These are phyloP conservation scores for Amphimallon solstitiale DNA, from an alignment of 2,888 invertebrate species.

Conservation along the genomic window DNA sequence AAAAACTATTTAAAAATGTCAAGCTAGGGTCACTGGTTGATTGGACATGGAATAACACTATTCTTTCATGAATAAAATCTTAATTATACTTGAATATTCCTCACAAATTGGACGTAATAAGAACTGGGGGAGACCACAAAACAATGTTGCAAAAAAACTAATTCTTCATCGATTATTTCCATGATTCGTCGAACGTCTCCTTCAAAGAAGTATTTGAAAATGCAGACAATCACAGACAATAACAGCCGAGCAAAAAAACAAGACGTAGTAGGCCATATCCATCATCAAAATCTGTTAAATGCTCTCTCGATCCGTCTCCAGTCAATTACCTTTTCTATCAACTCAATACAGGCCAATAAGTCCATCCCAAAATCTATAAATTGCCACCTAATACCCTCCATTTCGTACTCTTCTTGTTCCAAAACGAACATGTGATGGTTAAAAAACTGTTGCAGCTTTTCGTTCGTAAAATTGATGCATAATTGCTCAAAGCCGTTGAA, in stretches of 20 bases:
- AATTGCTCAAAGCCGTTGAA: slow-evolving; percentile 97
- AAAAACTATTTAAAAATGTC: too few species aligned
- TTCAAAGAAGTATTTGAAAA: not conserved
- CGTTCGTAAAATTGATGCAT: slow-evolving; percentile 98
- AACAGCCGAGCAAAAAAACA: too few species aligned
- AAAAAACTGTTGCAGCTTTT: slow-evolving; percentile 98
- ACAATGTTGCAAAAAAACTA: too few species aligned
- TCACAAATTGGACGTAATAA: too few species aligned
- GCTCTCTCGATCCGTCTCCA: not conserved
- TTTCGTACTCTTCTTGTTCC: slow-evolving; percentile 96
- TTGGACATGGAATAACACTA: too few species aligned
- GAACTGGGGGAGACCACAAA: too few species aligned
- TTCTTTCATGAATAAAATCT: too few species aligned
- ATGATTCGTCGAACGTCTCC: too few species aligned
- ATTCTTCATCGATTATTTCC: too few species aligned
- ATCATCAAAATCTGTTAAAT: not conserved
- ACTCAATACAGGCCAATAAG: slow-evolving; percentile 93
- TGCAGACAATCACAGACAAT: slow-evolving; percentile 13
- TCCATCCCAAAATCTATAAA: slow-evolving; percentile 99
- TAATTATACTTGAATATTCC: too few species aligned
- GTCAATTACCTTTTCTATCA: slow-evolving; percentile 89
- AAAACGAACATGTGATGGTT: slow-evolving; percentile 98
- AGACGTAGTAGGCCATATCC: not conserved
- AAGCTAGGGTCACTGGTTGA: too few species aligned
- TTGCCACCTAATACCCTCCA: slow-evolving; percentile 93